A percentile compares a stretch with the other conserved stretches of the same genome.
These are phyloP conservation scores for Xiphydria camelus DNA, from an alignment of 2,888 invertebrate species.

Conservation along the genomic window DNA sequence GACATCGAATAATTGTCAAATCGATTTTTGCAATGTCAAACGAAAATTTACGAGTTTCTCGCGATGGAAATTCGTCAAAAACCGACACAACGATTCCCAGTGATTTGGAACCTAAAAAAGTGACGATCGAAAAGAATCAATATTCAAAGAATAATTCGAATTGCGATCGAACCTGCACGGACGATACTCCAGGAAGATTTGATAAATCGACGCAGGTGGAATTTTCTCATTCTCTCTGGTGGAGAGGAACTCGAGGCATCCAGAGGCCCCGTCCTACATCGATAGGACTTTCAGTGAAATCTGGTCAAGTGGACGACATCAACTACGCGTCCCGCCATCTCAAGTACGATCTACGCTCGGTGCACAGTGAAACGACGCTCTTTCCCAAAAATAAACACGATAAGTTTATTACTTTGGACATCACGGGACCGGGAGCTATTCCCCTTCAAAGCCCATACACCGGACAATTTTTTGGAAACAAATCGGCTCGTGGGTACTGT, in stretches of 20 bases:
- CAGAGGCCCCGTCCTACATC: constrained; percentile 44
- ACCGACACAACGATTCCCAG: not conserved
- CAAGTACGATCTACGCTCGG: constrained; percentile 22
- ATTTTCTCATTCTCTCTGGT: constrained; percentile 33
- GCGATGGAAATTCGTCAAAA: not conserved
- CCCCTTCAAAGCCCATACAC: constrained; percentile 24
- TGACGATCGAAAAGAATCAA: not conserved
- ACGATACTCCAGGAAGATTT: constrained; percentile 20
- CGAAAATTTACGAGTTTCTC: constrained; percentile 16
- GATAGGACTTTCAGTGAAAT: constrained; percentile 37
- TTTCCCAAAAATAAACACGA: constrained; percentile 35
- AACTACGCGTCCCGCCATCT: constrained; percentile 30
- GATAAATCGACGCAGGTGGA: constrained; percentile 50
- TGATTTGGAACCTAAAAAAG: not conserved
- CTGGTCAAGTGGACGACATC: constrained; percentile 32
- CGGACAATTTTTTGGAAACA: constrained; percentile 23
- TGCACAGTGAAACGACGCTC: constrained; percentile 45
- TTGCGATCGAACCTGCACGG: not conserved
- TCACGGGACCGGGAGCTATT: constrained; percentile 34
- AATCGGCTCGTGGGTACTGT: constrained; percentile 35
- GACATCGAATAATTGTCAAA: not conserved
- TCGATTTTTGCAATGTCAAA: constrained; percentile 16
- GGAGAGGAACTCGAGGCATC: constrained; percentile 18
- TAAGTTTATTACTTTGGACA: constrained; percentile 48
- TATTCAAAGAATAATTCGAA: no score